Evolutionary conservation across 2,888 invertebrate species (phyloP), one percentile per base, ranked within the genome.

Genomic region (Cenopis cana): DNA sequence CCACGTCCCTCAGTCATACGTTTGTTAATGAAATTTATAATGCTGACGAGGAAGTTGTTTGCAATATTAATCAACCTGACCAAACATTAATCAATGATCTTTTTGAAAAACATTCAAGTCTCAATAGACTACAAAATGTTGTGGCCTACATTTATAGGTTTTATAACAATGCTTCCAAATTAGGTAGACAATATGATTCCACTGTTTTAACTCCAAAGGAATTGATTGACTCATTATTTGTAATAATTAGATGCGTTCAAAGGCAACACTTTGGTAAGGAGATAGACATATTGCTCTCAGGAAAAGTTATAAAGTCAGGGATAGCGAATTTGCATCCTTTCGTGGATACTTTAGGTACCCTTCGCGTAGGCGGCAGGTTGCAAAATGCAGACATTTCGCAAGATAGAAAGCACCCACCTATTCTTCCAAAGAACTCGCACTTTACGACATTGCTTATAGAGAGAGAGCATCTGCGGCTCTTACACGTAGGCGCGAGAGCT

Each of bases 401-500:
- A 41, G 38, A 41, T 41, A 29, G 17, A 65, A 72, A 60, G 11
- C 72, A 69, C 46, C 72, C 74, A 10, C 60, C 68, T 17, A 68
- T 72, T 12, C 52, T 72, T 11, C 68, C 74, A 11, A 74, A 72
- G 41, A 9, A 49, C 24, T 73, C 54, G 41, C 36, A 64, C 50
- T 41, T 74, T 10, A 73, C 71, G 17, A 24, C 61, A 14, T 41
- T 71, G 9, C 57, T 73, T 12, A 71, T 74, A 38, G 20, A 46
- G 11, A 38, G 54, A 20, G 73, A 74, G 36, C 73, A 74, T 49
- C 46, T 73, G 12, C 38, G 36, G 4, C 50, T 71, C 2, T 59
- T 73, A 33, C 74, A 71, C 64, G 73, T 54, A n/a, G 71, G 62
- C 5, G 18, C 56, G 3, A 68, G 65, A 49, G 20, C 72, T 12